Conservation (phyloP, 2,797 vertebrate species). For the Pampus argenteus region DNA sequence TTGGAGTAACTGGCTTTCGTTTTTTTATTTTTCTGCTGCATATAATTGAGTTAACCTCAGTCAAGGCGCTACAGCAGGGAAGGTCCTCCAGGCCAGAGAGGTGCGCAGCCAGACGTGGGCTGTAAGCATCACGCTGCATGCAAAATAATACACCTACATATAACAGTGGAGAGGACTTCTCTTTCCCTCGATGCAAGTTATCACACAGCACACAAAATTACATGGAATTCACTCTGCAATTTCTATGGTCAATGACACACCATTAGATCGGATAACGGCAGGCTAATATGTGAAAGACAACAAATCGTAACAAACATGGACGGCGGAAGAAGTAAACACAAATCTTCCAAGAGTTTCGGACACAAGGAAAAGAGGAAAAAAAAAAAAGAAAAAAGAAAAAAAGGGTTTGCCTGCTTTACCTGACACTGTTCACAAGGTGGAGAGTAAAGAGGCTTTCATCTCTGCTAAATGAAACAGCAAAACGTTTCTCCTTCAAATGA, state of each 20-base stretch:
- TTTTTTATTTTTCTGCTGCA: slow-evolving; percentile 17
- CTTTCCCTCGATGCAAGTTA: slow-evolving; percentile 35
- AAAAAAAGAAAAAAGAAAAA: not conserved
- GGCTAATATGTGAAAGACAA: slow-evolving; percentile 44
- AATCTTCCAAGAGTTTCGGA: slow-evolving; percentile 29
- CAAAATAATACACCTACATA: slow-evolving; percentile 22
- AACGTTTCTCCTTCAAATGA: slow-evolving; percentile 49
- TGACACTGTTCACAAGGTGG: slow-evolving; percentile 25
- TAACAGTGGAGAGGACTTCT: slow-evolving; percentile 32
- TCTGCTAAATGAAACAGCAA: slow-evolving; percentile 50
- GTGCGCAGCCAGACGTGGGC: slow-evolving; percentile 14
- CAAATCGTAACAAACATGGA: slow-evolving; percentile 27
- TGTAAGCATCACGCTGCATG: slow-evolving; percentile 21
- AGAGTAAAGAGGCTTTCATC: slow-evolving; percentile 49
- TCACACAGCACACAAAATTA: slow-evolving; percentile 41
- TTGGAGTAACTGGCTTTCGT: not conserved
- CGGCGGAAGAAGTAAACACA: slow-evolving; percentile 28
- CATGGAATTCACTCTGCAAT: slow-evolving; percentile 31
- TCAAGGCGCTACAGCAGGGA: slow-evolving; percentile 18
- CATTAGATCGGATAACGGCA: slow-evolving; percentile 50
- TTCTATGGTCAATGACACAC: slow-evolving; percentile 53
- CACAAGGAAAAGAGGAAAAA: not conserved
- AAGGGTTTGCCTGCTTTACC: slow-evolving; percentile 20
- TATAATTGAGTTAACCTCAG: slow-evolving; percentile 29
- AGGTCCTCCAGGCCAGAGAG: slow-evolving; percentile 16